Base-by-base conservation (phyloP, 35 echinoderm and acorn worm species). In the Apostichopus californicus region DNA sequence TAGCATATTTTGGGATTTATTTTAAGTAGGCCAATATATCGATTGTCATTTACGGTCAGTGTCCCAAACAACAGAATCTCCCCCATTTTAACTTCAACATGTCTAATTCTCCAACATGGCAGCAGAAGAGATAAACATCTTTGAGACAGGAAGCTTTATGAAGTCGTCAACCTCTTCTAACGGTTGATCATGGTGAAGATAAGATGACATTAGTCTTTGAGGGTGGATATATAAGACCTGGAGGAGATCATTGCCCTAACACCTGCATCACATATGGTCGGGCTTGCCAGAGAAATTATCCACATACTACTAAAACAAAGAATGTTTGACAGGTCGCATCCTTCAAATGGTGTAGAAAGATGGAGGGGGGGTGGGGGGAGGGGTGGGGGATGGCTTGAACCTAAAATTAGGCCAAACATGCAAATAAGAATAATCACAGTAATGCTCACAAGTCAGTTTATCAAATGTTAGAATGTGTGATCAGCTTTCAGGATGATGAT, bases 341-440 rank as follows among this genome's bases (percentile, higher is more conserved):
- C 17, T 17, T 68, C 64, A 68, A 68, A 68, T 68, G 64, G 5
- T 68, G 1, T 68, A 13, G 17, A 68, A 68, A 17, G 64, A 34
- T 34, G 2, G 28, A 34, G 28, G 0, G 28, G 28, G 28, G 28
- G 1, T 34, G 28, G 28, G 28, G 28, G 28, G 28, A 1, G 28
- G 28, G 28, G 28, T 34, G 1, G 28, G 34, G 34, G 2, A 46
- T 46, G 34, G 34, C 34, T 3, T 46, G 0, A 46, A 68, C 64
- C 64, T 68, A 18, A 68, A 83, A 83, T 83, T 83, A 83, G 80
- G 80, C 55, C 55, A 83, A 83, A 83, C 80, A 83, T 83, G 53
- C 80, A 83, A 83, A 83, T 14, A 83, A 56, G 80, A 56, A 20
- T 83, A 83, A 78, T 78, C 77, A 8, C 52, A 18, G 34, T 46